A percentile compares a stretch with the other conserved stretches of the same genome.
phyloP scores from a whole-genome alignment of 2,797 vertebrate species.

The Gymnocypris eckloni region DNA sequence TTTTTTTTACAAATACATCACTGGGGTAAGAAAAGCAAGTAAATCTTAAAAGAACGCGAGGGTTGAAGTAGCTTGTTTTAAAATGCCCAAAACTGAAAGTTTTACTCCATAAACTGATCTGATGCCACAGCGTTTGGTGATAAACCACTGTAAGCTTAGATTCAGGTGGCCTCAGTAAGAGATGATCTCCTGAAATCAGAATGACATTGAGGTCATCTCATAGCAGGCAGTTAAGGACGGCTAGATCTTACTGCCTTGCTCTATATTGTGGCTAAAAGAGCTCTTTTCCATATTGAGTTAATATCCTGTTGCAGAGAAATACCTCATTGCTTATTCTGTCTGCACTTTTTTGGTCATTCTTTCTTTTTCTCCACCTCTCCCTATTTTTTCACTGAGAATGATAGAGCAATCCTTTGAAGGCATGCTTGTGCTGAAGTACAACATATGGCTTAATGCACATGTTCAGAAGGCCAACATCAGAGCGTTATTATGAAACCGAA shows the following conservation, averaged over 20 bases:
- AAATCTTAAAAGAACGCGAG: not conserved
- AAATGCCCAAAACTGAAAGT: not conserved
- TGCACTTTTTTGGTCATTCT: constrained; percentile 27
- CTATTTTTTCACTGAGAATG: constrained; percentile 21
- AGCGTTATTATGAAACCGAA: constrained; percentile 20
- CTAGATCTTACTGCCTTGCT: constrained; percentile 30
- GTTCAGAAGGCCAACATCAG: not conserved
- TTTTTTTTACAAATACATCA: not conserved
- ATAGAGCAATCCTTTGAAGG: constrained; percentile 43
- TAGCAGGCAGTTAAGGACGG: not conserved
- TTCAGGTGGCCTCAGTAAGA: constrained; percentile 13
- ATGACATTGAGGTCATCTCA: constrained; percentile 14
- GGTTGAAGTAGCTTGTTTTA: not conserved
- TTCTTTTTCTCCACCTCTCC: constrained; percentile 6
- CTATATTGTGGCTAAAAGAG: constrained; percentile 39
- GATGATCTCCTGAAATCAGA: constrained; percentile 23
- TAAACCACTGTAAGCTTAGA: not conserved
- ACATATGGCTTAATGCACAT: constrained; percentile 55
- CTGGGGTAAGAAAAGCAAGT: not conserved
- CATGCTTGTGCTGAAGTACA: constrained; percentile 53
- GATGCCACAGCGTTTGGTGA: not conserved
- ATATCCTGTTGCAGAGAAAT: constrained; percentile 56
- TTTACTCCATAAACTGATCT: not conserved
- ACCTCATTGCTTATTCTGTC: constrained; percentile 60
- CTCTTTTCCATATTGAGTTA: constrained; percentile 52